A percentile compares a stretch with the other conserved stretches of the same genome.
These are phyloP conservation scores for Sebastes fasciatus DNA, from an alignment of 2,113 vertebrate species.

Conservation along the genomic window DNA sequence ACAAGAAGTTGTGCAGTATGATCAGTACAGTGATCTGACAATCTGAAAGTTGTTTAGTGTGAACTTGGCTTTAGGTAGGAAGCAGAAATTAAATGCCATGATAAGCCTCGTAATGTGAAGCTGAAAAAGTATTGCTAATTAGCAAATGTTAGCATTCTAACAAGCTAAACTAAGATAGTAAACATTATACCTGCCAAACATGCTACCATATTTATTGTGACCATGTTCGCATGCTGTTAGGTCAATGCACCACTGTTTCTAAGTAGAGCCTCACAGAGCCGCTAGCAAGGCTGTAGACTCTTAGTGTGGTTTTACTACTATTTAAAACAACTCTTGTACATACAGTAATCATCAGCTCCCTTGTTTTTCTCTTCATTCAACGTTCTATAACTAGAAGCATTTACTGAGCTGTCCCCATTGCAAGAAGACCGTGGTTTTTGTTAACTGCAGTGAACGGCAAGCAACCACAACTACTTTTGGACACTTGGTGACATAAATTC, in stretches of 20 bases:
- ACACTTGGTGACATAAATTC: neutral
- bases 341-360: neutral
- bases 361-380: slow-evolving; percentile 1
- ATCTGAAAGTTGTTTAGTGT: neutral
- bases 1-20: neutral
- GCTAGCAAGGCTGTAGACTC: neutral
- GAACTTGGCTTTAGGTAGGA: neutral
- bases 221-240: neutral
- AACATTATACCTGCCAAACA: neutral
- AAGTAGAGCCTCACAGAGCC: neutral
- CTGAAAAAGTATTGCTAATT: too few species aligned
- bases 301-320: neutral
- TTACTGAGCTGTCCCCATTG: neutral
- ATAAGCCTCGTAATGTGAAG: neutral
- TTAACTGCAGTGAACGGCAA: neutral
- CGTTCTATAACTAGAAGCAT: slow-evolving; percentile 7
- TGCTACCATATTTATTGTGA: neutral
- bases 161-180: neutral
- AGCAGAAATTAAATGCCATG: neutral
- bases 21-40: neutral
- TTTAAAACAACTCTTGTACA: neutral
- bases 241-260: neutral
- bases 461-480: slow-evolving; percentile 18
- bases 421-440: neutral
- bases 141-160: too few species aligned